These are phyloP conservation scores for Wasmannia auropunctata DNA, from an alignment of 1,140 invertebrate genomes.

Conservation along the genomic window DNA sequence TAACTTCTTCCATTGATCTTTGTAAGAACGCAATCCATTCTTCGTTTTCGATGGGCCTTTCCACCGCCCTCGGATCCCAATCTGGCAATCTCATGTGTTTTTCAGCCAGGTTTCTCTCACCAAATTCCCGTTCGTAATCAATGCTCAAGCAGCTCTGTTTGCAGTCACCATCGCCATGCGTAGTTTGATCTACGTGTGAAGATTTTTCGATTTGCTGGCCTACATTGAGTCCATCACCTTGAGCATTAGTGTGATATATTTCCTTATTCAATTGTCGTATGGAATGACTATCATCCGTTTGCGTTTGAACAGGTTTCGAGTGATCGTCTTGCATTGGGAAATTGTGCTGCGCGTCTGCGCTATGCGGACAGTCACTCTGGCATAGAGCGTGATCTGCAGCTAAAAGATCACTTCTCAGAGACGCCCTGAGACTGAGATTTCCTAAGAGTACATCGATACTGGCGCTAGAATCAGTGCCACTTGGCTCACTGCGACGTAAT, in stretches of 20 bases:
- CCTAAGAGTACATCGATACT: constrained; percentile 80
- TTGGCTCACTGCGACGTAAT: constrained; percentile 75
- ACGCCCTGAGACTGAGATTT: constrained; percentile 79
- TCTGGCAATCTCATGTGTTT: constrained; percentile 75
- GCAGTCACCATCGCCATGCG: constrained; percentile 57
- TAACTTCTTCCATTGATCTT: constrained; percentile 88
- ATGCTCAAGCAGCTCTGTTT: constrained; percentile 72
- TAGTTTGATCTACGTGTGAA: constrained; percentile 19
- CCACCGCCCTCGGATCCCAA: constrained; percentile 82
- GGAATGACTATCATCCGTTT: not conserved
- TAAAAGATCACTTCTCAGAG: constrained; percentile 78
- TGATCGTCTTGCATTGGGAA: constrained; percentile 31
- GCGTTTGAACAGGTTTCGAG: constrained; percentile 12
- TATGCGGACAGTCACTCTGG: constrained; percentile 71
- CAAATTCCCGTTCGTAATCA: constrained; percentile 78
- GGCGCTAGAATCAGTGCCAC: constrained; percentile 78
- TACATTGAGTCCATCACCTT: constrained; percentile 62
- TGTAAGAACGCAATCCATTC: constrained; percentile 91
- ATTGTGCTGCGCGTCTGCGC: constrained; percentile 16
- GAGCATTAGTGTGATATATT: constrained; percentile 20
- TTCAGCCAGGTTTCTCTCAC: constrained; percentile 47
- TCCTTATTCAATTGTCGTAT: not conserved
- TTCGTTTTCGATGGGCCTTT: constrained; percentile 91
- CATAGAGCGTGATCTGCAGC: constrained; percentile 73
- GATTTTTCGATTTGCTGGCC: constrained; percentile 55